These are phyloP conservation scores for Scolanthus callimorphus DNA, from an alignment of 92 coral and sea anemone species.

Conservation along the genomic window DNA sequence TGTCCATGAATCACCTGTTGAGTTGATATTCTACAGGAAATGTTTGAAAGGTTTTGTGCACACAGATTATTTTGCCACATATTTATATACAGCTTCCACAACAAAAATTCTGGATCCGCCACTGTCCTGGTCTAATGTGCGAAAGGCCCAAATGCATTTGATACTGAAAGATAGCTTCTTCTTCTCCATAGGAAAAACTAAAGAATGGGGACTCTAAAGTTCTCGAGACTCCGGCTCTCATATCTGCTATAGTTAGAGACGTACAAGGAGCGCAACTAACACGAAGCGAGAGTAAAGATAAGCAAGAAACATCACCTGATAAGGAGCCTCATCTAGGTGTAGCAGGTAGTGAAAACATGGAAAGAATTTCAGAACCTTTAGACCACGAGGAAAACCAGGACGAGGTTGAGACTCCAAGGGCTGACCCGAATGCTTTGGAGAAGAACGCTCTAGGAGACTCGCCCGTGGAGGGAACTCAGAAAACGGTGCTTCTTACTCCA, in stretches of 20 bases:
- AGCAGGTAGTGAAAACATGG: not conserved
- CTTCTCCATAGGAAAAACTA: conserved; percentile 31
- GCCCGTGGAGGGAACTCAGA: conserved; percentile 23
- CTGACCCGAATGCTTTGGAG: not conserved
- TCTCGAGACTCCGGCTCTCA: conserved; percentile 61
- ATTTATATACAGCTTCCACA: too few species aligned
- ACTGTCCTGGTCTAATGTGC: too few species aligned
- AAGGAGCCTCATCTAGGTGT: conserved; percentile 2
- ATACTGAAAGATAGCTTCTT: not conserved
- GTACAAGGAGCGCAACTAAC: conserved; percentile 54
- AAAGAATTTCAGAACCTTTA: not conserved
- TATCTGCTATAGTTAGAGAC: conserved; percentile 84
- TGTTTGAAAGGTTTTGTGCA: too few species aligned
- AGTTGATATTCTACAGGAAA: too few species aligned
- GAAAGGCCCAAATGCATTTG: too few species aligned
- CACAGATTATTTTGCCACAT: too few species aligned
- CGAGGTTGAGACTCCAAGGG: not conserved
- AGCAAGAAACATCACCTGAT: not conserved
- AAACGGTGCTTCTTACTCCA: conserved; percentile 10
- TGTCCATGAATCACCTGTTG: too few species aligned
- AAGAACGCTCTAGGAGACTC: not conserved
- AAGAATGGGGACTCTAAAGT: conserved; percentile 46
- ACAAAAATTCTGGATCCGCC: too few species aligned
- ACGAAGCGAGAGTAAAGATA: not conserved
- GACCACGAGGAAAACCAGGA: not conserved